Conservation (phyloP, 2,888 invertebrate species). For the Hermodice carunculata region DNA sequence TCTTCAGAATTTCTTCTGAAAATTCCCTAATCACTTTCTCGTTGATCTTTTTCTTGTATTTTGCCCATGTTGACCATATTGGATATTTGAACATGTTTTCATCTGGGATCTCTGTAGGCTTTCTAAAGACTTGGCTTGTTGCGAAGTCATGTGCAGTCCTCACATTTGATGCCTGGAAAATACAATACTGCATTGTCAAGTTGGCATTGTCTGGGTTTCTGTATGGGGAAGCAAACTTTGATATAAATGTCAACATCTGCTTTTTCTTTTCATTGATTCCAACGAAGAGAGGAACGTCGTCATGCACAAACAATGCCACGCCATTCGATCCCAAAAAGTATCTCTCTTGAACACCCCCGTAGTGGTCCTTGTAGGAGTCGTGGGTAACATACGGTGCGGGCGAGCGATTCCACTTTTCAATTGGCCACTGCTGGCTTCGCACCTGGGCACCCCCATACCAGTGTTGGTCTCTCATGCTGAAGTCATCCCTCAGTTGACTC, state of each 20-base stretch:
- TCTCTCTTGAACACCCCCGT: conserved; percentile 70
- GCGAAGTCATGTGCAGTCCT: conserved; percentile 78
- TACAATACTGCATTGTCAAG: conserved; percentile 72
- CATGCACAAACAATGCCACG: conserved; percentile 77
- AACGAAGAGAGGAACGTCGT: conserved; percentile 80
- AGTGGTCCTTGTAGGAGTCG: conserved; percentile 43
- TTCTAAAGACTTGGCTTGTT: conserved; percentile 75
- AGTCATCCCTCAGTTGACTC: neutral
- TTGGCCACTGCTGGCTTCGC: conserved; percentile 84
- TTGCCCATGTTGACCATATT: conserved; percentile 91
- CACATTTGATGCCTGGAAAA: conserved; percentile 76
- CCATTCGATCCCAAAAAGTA: conserved; percentile 79
- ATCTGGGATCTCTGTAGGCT: conserved; percentile 77
- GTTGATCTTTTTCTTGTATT: conserved; percentile 79
- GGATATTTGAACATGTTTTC: conserved; percentile 82
- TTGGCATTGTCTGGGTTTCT: conserved; percentile 8
- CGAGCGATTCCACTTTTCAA: conserved; percentile 73
- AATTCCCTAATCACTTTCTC: conserved; percentile 69
- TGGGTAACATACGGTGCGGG: conserved; percentile 56
- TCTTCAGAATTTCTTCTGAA: conserved; percentile 44
- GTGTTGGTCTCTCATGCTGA: conserved; percentile 59
- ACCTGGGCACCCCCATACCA: conserved; percentile 91
- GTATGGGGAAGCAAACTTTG: conserved; percentile 33
- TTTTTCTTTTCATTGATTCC: conserved; percentile 78
- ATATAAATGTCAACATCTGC: conserved; percentile 73